A percentile compares a stretch with the other conserved stretches of the same genome.
phyloP scores from a whole-genome alignment of 2,888 invertebrate species.

The Bombylius discolor region DNA sequence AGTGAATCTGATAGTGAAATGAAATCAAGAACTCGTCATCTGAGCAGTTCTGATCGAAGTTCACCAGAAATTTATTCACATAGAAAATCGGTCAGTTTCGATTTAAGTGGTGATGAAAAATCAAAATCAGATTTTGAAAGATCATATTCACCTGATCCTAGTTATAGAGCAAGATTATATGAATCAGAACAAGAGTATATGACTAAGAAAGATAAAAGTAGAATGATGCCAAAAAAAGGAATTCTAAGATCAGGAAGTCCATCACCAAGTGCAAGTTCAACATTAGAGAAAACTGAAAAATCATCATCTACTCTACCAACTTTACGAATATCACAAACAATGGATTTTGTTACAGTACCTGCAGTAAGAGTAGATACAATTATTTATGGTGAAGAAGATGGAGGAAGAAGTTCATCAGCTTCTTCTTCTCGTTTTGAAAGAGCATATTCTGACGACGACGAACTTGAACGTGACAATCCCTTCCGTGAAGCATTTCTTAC shows the following conservation, averaged over 20 bases:
- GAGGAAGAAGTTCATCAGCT: constrained; percentile 11
- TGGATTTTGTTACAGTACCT: constrained; percentile 4
- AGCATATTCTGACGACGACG: constrained; percentile 18
- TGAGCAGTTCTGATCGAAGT: constrained; percentile 24
- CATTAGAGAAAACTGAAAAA: constrained; percentile 23
- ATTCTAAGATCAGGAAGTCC: constrained; percentile 34
- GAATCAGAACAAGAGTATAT: constrained; percentile 32
- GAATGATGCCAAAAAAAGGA: constrained; percentile 25
- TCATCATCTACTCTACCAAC: constrained; percentile 19
- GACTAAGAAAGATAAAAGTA: constrained; percentile 12
- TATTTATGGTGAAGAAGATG: background rate
- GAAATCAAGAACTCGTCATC: background rate
- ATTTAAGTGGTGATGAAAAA: constrained; percentile 34
- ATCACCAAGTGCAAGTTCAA: constrained; percentile 26
- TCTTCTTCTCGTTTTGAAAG: constrained; percentile 15
- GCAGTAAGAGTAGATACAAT: constrained; percentile 10
- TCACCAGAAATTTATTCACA: constrained; percentile 23
- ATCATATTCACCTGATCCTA: constrained; percentile 21
- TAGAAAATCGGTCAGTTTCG: constrained; percentile 36
- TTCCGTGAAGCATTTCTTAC: constrained; percentile 30
- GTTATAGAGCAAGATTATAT: constrained; percentile 22
- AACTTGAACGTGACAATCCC: constrained; percentile 36
- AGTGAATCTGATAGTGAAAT: constrained; percentile 1
- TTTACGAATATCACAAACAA: constrained; percentile 16
- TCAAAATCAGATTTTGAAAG: constrained; percentile 31